Conservation (phyloP, 1,140 invertebrate species). For the Ruditapes philippinarum region DNA sequence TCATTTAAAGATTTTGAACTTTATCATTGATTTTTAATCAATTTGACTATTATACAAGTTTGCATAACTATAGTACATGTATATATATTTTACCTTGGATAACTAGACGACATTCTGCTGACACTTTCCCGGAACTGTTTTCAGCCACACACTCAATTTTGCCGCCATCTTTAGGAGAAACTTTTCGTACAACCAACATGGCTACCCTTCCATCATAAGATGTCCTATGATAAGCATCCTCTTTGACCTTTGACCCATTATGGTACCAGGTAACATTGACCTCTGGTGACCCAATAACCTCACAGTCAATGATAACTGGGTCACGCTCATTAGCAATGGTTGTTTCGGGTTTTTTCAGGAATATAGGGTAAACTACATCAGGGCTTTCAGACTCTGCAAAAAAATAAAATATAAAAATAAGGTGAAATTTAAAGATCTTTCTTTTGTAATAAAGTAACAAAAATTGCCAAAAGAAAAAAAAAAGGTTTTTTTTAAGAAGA, state of each 20-base stretch:
- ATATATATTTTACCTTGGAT: slow-evolving; percentile 73
- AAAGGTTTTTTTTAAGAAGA: no score
- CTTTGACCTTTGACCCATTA: slow-evolving; percentile 63
- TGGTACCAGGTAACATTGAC: slow-evolving; percentile 74
- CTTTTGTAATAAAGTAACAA: no score
- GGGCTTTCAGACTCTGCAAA: slow-evolving; percentile 67
- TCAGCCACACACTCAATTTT: slow-evolving; percentile 77
- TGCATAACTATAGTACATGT: no score
- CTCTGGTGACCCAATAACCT: slow-evolving; percentile 80
- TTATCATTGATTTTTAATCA: no score
- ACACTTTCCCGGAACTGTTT: slow-evolving; percentile 75
- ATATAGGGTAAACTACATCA: slow-evolving; percentile 76
- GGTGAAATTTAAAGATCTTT: no score
- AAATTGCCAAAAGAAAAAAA: no score
- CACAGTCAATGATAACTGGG: slow-evolving; percentile 77
- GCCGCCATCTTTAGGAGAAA: slow-evolving; percentile 72
- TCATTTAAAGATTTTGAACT: no score
- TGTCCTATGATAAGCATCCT: slow-evolving; percentile 32
- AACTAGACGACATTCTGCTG: slow-evolving; percentile 74
- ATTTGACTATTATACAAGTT: no score
- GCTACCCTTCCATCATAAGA: slow-evolving; percentile 78
- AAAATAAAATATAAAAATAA: no score
- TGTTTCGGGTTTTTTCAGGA: slow-evolving; percentile 77
- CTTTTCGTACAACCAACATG: slow-evolving; percentile 68
- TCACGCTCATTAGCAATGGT: slow-evolving; percentile 72